Base-by-base conservation (phyloP, 2,797 vertebrate species). In the Sibirionetta formosa region DNA sequence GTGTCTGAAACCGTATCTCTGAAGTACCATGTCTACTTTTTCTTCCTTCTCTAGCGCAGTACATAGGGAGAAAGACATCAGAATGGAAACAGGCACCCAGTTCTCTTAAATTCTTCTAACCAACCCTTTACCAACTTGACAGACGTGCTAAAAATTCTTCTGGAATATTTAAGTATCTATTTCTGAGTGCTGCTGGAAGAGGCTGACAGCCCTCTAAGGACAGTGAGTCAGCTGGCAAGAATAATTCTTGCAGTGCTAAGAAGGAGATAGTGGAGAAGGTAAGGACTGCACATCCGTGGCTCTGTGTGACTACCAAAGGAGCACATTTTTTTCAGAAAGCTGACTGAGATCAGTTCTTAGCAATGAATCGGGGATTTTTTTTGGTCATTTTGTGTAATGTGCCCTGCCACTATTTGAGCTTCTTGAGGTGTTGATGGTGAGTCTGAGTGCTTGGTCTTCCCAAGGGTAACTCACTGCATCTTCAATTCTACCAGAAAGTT, bases 211-310 rank as follows among this genome's bases (percentile, higher is more conserved):
- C 48, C 78, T 89, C 22, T 31, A 7, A 86, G 90, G 86, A 33
- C 92, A 77, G 75, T 92, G 90, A 85, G 66, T 95, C 90, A 94
- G 75, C 56, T 95, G 61, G 53, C 51, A 87, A 23, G 71, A 80
- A 63, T 73, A 65, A 60, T 35, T 27, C 7, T 57, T 56, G 48
- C 90, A 44, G 50, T 26, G 51, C 75, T 90, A 57, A 50, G 86
- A 46, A 27, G 83, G 58, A 29, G 42, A 3, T 16, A 76, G 4
- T 33, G 77, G 38, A 82, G 38, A 82, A 90, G 63, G 51, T 66
- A 61, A 57, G 76, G 65, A 46, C 9, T 71, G 48, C 57, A 44
- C 20, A 8, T 36, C 36, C 35, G 48, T 24, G 54, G 4, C 66
- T 86, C 35, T 22, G 24, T 51, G 50, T 58, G 58, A 17, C 44